Evolutionary conservation across 2,113 vertebrate genomes (phyloP), one percentile per base, ranked within the genome.

Genomic region (Natator depressus): DNA sequence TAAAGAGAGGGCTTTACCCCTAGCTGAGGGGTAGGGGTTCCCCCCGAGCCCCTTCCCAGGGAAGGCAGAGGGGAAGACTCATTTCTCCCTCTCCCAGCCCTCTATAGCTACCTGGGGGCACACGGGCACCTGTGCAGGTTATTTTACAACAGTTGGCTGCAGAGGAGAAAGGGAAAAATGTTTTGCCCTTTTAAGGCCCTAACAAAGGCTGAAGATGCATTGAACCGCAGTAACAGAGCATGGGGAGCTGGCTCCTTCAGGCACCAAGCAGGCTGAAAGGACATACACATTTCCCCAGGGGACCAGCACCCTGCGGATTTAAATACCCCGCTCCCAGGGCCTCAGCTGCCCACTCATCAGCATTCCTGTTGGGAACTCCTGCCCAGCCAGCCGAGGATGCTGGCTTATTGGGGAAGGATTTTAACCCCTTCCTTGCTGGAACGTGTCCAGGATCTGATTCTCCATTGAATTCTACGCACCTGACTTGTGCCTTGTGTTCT

Each of bases 321-420:
- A 50, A 5, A 65, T 78, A 35, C 51, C 54, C 11, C 0, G 6
- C 7, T 72, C 25, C 1, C 17, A 2, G 20, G 7, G 54, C 14
- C 13, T 62, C 87, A 27, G 0, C 0, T 19, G 16, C n/a, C 65
- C 1, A 1, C 55, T 51, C 7, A 1, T 1, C 72, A 78, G 1
- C 38, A 2, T 8, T 17, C 0, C 3, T 1, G 0, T 0, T 27
- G 22, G 0, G 8, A 83, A 76, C 0, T 0, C 12, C 27, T 0
- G 0, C 0, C 62, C 27, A 4, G 0, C 16, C 2, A 22, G 27
- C 5, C 25, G 3, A 31, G 20, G 54, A 50, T 81, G 8, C 25
- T 0, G 78, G 76, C 47, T 59, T 10, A 1, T 11, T 2, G 51
- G 50, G 20, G 20, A 19, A 47, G 47, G 75, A 25, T 27, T 27